These are phyloP conservation scores for Schizopygopsis pylzovi DNA, from an alignment of 2,797 vertebrate species.

Conservation along the genomic window DNA sequence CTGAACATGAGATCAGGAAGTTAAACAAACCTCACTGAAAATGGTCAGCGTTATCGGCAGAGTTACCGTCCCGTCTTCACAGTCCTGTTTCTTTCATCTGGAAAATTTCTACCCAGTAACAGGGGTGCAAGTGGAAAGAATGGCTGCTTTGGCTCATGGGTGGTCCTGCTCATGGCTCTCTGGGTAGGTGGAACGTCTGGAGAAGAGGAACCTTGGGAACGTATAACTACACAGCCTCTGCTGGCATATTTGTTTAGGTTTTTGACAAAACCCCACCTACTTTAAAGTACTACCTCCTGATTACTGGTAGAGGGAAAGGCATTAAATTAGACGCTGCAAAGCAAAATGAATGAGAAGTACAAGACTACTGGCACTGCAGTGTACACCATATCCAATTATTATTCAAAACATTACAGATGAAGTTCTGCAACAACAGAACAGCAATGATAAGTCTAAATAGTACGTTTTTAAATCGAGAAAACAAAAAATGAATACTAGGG, in stretches of 20 bases:
- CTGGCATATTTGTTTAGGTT: constrained; percentile 22
- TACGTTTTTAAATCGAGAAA: neutral
- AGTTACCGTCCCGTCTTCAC: constrained; percentile 37
- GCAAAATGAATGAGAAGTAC: neutral
- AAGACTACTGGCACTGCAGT: neutral
- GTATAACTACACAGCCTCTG: constrained; percentile 18
- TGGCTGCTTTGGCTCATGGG: constrained; percentile 54
- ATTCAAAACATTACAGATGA: constrained; percentile 4
- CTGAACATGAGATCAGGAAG: neutral
- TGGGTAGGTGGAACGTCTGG: constrained; percentile 53
- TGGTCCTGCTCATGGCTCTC: constrained; percentile 62
- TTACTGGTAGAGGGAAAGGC: neutral
- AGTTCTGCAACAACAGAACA: neutral
- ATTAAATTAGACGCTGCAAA: constrained; percentile 9
- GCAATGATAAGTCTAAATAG: neutral
- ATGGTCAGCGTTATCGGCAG: constrained; percentile 38
- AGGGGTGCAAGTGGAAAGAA: constrained; percentile 52
- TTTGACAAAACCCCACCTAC: constrained; percentile 10
- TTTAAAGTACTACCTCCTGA: constrained; percentile 5
- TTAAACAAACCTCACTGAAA: neutral
- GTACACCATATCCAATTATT: constrained; percentile 9
- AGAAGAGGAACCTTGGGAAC: constrained; percentile 48
- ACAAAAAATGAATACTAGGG: neutral
- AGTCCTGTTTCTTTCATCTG: constrained; percentile 49
- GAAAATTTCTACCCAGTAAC: constrained; percentile 52